Base-by-base conservation (phyloP, 2,797 vertebrate species). In the Fringilla coelebs region DNA sequence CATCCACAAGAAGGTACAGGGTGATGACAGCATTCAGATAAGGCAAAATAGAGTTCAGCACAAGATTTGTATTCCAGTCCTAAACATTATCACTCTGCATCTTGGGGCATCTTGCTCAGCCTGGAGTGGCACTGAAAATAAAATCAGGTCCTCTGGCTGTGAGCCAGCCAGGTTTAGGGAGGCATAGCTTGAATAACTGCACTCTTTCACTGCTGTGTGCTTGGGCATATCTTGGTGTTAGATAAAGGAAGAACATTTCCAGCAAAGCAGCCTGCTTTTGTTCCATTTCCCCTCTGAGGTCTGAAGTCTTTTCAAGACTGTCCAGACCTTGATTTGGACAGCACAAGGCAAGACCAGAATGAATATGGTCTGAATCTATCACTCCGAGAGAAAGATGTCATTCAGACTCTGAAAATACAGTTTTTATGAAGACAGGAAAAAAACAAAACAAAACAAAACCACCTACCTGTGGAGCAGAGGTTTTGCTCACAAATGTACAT, bases 1-100 rank as follows among this genome's bases (percentile, higher is more conserved):
- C 52, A n/a, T 26, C 18, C 7, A 0, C 21, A 6, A 2, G 7
- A 17, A 76, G 10, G 3, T 36, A 24, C 1, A 75, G 21, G 19
- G 16, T 28, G 22, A 58, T n/a, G 38, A 48, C 3, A 5, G 34
- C 8, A 36, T 14, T 58, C 10, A 26, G 36, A 41, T 14, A 40
- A 32, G 9, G 18, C 3, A 13, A 85, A 85, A 41, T 0, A 5
- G 9, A 65, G 9, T 55, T 40, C 31, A 22, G 31, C n/a, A 25
- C 10, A 73, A 40, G 32, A 57, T 17, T 25, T 9, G 5, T 36
- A 60, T 45, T 40, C 6, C 16, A 66, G 31, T 21, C 36, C 22
- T 73, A 66, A 70, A 66, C 18, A 9, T 12, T 11, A 11, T 55
- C 22, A 43, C 62, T 52, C n/a, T 70, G 38, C n/a, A n/a, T 43